These are phyloP conservation scores for Branchinecta lindahli DNA, from an alignment of 1,140 invertebrate species.

Conservation along the genomic window DNA sequence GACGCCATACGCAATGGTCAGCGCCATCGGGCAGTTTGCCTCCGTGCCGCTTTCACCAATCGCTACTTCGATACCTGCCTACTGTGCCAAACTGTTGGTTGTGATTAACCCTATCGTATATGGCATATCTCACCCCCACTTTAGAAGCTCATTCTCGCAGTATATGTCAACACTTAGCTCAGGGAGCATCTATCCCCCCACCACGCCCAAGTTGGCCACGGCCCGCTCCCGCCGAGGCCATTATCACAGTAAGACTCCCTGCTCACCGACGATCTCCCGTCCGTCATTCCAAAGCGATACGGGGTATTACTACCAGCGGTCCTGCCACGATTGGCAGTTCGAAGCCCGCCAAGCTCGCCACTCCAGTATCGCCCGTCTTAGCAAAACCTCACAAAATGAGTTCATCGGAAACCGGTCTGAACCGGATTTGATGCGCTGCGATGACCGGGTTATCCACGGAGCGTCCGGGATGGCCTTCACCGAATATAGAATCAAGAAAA, in stretches of 20 bases:
- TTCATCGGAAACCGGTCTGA: constrained; percentile 3
- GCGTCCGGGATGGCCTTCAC: constrained; percentile 14
- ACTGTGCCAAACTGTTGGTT: constrained; percentile 34
- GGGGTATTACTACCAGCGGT: background rate
- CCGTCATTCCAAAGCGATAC: background rate
- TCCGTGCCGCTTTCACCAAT: constrained; percentile 28
- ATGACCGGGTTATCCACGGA: constrained; percentile 10
- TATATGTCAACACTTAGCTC: constrained; percentile 21
- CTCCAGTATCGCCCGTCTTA: background rate
- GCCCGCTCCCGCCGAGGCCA: background rate
- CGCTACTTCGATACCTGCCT: constrained; percentile 30
- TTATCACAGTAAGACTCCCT: too few species aligned
- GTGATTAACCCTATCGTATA: constrained; percentile 37
- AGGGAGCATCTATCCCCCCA: background rate
- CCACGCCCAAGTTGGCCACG: constrained; percentile 9
- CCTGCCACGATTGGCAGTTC: background rate
- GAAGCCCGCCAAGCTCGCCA: background rate
- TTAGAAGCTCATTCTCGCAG: constrained; percentile 27
- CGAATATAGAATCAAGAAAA: constrained; percentile 18
- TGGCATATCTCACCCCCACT: constrained; percentile 32
- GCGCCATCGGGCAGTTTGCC: constrained; percentile 37
- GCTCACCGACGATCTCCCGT: too few species aligned
- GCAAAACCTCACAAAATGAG: background rate
- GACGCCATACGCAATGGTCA: constrained; percentile 38
- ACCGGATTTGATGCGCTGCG: constrained; percentile 16